Evolutionary conservation across 2,888 invertebrate genomes (phyloP).

Genomic region (Drosophila mimetica): DNA sequence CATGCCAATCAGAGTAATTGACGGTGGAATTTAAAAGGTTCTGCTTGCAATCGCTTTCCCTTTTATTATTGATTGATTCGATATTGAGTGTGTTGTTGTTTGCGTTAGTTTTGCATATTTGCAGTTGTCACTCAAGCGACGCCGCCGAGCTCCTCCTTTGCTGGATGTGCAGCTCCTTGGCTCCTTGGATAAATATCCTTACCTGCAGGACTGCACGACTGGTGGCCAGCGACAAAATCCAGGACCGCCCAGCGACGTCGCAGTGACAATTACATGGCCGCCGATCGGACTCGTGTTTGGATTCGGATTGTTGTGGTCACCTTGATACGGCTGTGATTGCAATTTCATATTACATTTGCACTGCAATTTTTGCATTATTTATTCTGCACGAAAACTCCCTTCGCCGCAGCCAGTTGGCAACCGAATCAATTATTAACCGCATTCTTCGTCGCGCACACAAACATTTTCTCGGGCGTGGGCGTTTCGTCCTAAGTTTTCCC

Average conservation of each 20-base stretch:
- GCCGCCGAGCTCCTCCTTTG: constrained; percentile 13
- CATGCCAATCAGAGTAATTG: constrained; percentile 33
- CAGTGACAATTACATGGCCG: constrained; percentile 35
- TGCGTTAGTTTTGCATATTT: constrained; percentile 44
- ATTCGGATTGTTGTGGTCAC: constrained; percentile 37
- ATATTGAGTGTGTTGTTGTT: constrained; percentile 30
- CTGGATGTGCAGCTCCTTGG: constrained; percentile 1
- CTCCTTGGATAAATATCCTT: constrained; percentile 22
- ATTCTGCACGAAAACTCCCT: constrained; percentile 50
- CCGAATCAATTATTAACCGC: constrained; percentile 54
- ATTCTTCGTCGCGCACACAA: constrained; percentile 60
- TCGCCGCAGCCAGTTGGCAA: constrained; percentile 51
- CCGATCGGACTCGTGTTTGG: constrained; percentile 8
- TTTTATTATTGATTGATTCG: constrained; percentile 39
- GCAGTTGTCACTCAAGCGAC: constrained; percentile 57
- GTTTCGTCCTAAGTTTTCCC: constrained; percentile 42
- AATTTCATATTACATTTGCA: constrained; percentile 62
- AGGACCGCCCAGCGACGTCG: constrained; percentile 12
- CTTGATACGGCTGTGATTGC: constrained; percentile 45
- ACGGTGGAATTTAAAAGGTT: constrained; percentile 17
- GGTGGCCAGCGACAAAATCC: background rate
- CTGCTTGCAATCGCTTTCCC: constrained; percentile 9
- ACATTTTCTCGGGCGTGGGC: constrained; percentile 53
- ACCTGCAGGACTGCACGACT: constrained; percentile 19
- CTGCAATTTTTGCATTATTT: constrained; percentile 61